Conservation (phyloP, 35 echinoderm and acorn worm genomes). For the Heliocidaris erythrogramma region DNA sequence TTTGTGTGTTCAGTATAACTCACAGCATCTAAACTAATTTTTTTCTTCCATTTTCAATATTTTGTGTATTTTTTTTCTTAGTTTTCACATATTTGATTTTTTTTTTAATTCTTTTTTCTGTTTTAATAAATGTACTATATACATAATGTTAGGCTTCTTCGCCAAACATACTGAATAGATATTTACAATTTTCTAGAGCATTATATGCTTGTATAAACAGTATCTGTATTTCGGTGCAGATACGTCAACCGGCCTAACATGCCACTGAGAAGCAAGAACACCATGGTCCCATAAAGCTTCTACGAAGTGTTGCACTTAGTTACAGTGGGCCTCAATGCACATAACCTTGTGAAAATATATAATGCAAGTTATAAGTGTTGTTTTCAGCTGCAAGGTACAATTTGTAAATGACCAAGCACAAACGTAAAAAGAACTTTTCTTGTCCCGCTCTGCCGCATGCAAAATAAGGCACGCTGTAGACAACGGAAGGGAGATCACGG, state of each 20-base stretch:
- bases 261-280: neutral
- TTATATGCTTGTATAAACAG: slow-evolving; percentile 11
- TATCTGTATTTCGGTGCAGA: neutral
- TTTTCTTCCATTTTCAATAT: neutral
- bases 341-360: neutral
- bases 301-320: neutral
- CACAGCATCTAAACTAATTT: neutral
- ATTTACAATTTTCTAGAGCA: neutral
- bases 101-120: neutral
- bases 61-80: slow-evolving; percentile 14
- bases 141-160: neutral
- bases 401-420: neutral
- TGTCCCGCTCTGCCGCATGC: too few relatives aligned
- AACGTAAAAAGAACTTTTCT: neutral
- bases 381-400: neutral
- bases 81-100: neutral
- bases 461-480: neutral
- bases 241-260: neutral
- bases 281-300: neutral
- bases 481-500: neutral
- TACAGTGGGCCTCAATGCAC: neutral
- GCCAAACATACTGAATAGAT: neutral
- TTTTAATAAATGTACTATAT: neutral
- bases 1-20: neutral
- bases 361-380: neutral